Base-by-base conservation (phyloP, 2,113 vertebrate genomes). In the Prunella himalayana region DNA sequence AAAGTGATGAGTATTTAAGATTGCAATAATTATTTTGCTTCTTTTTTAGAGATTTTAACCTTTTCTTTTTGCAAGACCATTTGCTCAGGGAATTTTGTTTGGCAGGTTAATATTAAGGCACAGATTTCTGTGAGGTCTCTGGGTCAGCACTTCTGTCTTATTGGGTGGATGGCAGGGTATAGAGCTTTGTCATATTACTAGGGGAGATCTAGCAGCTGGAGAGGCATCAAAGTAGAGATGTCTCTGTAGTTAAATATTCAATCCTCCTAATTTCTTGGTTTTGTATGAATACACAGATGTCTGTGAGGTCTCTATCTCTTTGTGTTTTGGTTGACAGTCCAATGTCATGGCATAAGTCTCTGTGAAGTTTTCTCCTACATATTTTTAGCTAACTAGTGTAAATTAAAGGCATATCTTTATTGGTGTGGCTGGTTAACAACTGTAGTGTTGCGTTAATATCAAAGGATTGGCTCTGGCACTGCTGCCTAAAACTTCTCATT, bases 41-140 rank as follows among this genome's bases (percentile, higher is more conserved):
- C 54, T 17, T 28, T 88, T 81, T 54, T 70, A 45, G 21, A 37
- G 6, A 12, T 51, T 88, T 86, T 49, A 63, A 6, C 44, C 25
- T 82, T 61, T 54, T 61, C 2, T 72, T 88, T 90, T 57, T 94
- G 39, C 28, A 70, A 73, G 56, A 22, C 28, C 28, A 71, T 57
- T 54, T 79, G 11, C 33, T 76, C 35, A 72, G 28, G 31, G 80
- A 16, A 15, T 90, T 82, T 80, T 80, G 17, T 54, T 9, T 56
- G 68, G 53, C 44, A 73, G 57, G 51, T 83, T 93, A 70, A 53
- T 64, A 47, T 30, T 30, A 49, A 81, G 44, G 44, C 35, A 70
- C 28, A 92, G 72, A 51, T 88, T 95, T 92, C 76, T 93, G 42
- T 90, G 92, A 66, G 82, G 63, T 91, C 82, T 88, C 47, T 92